A percentile compares a stretch with the other conserved stretches of the same genome.
These are phyloP conservation scores for Felis chaus DNA, from an alignment of 2,113 vertebrate genomes.

Conservation along the genomic window DNA sequence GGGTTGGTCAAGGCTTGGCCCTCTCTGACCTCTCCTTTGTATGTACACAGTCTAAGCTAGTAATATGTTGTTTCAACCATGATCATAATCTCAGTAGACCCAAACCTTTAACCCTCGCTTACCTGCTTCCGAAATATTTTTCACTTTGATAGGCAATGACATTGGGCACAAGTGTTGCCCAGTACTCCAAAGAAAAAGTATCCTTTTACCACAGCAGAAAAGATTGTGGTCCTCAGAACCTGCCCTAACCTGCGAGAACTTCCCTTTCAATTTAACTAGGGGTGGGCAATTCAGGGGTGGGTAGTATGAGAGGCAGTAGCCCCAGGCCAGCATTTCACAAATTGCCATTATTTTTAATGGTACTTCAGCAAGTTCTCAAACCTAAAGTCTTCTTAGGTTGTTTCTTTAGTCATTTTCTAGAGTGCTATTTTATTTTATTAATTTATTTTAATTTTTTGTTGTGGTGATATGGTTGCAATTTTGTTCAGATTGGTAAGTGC, in stretches of 20 bases:
- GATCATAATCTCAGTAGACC: background rate
- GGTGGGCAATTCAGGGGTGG: rapidly evolving
- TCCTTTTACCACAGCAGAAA: background rate
- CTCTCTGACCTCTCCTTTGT: background rate
- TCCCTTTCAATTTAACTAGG: background rate
- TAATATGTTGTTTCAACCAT: background rate
- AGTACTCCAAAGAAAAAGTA: background rate
- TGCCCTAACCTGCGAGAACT: background rate
- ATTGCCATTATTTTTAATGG: background rate
- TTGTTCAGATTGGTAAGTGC: background rate
- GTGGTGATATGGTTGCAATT: background rate
- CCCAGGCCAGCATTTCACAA: background rate
- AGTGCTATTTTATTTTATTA: background rate
- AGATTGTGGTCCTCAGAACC: too few relatives aligned
- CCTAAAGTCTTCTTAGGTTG: background rate
- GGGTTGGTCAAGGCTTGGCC: background rate
- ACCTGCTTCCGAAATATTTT: background rate
- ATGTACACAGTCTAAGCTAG: background rate
- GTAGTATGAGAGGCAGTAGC: background rate
- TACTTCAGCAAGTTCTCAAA: background rate
- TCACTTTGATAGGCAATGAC: background rate
- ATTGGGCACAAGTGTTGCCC: rapidly evolving
- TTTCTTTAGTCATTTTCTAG: background rate
- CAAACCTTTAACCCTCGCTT: background rate
- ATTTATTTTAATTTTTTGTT: background rate